phyloP scores from a whole-genome alignment of 2,113 vertebrate species.

The Lanius ludovicianus region DNA sequence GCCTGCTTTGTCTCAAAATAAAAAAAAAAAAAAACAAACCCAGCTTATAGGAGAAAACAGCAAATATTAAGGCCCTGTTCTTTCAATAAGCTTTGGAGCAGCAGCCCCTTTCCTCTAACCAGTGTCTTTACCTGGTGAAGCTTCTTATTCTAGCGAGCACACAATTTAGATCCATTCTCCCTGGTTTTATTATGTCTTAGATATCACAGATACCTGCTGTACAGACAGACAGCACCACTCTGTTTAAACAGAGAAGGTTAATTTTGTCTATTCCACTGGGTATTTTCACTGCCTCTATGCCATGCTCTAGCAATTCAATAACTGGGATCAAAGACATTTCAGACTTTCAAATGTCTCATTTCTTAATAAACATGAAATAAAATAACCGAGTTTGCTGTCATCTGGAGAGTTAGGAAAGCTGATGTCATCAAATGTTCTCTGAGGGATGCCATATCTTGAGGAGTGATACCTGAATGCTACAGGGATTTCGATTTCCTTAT shows the following conservation, averaged over 20 bases:
- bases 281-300: background rate
- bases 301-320: background rate
- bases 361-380: background rate
- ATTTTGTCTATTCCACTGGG: background rate
- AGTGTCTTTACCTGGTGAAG: background rate
- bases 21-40: background rate
- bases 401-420: background rate
- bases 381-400: background rate
- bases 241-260: background rate
- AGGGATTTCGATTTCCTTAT: background rate
- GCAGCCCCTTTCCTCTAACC: background rate
- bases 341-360: background rate
- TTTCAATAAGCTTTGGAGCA: background rate
- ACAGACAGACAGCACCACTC: background rate
- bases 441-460: background rate
- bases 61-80: background rate
- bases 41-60: background rate
- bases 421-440: background rate
- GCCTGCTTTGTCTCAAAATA: background rate
- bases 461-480: background rate
- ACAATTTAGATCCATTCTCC: fast-evolving
- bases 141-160: background rate
- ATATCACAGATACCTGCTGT: background rate
- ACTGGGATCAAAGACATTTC: background rate
- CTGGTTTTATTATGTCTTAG: background rate